Evolutionary conservation across 2,797 vertebrate species (phyloP), one percentile per base, ranked within the genome.

Genomic region (Enteromius unitaeniatus): DNA sequence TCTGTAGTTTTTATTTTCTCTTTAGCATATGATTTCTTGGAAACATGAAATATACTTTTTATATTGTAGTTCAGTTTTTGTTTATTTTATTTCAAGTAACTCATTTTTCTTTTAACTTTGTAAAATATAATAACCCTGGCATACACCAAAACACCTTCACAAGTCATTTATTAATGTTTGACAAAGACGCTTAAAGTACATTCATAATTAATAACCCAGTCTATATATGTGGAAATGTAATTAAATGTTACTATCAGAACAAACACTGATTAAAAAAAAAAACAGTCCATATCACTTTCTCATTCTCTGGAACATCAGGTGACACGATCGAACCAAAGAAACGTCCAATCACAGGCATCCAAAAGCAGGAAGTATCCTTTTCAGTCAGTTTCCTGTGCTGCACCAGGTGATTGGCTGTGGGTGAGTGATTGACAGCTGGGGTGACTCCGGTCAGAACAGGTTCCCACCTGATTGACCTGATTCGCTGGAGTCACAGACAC

Each of bases 401-500:
- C 74, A 70, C 76, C 85, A 72, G 51, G 51, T 83, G 69, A 78
- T 78, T 76, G 77, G 53, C 49, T 72, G 78, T 49, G 78, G 81
- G 58, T 53, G 79, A 78, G 74, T 80, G 79, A 87, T 82, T 37
- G 53, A 86, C 81, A 84, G 80, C 82, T 82, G 64, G 47, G 21
- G 89, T 90, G 92, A 92, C 93, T 92, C 90, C 78, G 93, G 92
- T 93, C 93, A 58, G 75, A 92, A 92, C 94, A 92, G 93, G 94
- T 95, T 95, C 94, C 94, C 94, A 95, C 94, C 94, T 92, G 92
- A 92, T 90, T 67, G 92, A 93, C 93, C 81, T 84, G 81, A 89
- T 90, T 88, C 78, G 31, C 58, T 91, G 84, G 92, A 93, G 92
- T 92, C 94, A 93, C 90, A 26, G 49, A 28, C 67, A 86, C 84